Percentiles rank a stretch among this genome's conserved stretches.
These are phyloP conservation scores for Merops nubicus DNA, from an alignment of 2,113 vertebrate species.

Conservation along the genomic window DNA sequence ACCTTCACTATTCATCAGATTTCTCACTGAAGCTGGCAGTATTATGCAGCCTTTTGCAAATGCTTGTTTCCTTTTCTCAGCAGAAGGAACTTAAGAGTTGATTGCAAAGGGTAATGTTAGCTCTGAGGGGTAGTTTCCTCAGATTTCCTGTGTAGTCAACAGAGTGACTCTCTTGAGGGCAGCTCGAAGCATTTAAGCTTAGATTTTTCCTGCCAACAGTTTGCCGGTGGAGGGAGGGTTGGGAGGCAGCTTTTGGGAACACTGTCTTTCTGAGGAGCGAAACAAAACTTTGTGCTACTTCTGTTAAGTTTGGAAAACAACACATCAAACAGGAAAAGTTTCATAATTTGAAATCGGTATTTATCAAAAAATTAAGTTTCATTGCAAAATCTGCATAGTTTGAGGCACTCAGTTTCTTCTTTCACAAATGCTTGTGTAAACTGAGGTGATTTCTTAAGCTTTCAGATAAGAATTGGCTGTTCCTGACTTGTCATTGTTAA, in stretches of 20 bases:
- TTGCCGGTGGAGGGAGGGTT: background rate
- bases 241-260: background rate
- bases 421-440: background rate
- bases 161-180: background rate
- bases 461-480: background rate
- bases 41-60: background rate
- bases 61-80: background rate
- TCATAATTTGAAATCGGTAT: background rate
- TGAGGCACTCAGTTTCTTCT: background rate
- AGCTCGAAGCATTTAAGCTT: background rate
- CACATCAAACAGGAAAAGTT: background rate
- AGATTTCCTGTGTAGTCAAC: background rate
- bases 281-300: background rate
- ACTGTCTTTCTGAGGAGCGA: background rate
- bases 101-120: background rate
- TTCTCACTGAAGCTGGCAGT: background rate
- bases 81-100: background rate
- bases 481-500: background rate
- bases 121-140: background rate
- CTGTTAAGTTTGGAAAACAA: background rate
- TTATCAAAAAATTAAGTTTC: background rate
- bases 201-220: background rate
- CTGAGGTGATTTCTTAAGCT: background rate
- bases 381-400: background rate
- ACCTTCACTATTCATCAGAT: background rate